Evolutionary conservation across 2,888 invertebrate species (phyloP), one percentile per base, ranked within the genome.

Genomic region (Aelia acuminata): DNA sequence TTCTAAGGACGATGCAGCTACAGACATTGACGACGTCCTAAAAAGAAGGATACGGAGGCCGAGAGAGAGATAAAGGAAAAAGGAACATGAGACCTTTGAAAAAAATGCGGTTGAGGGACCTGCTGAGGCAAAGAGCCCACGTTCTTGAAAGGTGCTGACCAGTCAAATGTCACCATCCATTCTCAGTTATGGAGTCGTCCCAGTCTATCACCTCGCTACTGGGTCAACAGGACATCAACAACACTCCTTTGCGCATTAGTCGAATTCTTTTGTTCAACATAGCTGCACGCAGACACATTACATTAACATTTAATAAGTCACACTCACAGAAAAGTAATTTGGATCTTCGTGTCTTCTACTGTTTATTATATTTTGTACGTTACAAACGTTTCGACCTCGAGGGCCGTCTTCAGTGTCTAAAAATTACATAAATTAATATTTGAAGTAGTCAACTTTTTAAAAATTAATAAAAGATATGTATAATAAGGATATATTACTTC

Each of bases 141-240:
- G 80, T 80, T 39, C 39, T 43, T 13, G 80, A 43, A 43, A 80
- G 80, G 80, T 80, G 80, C 80, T 80, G 80, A 80, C 80, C 80
- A 80, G 80, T 43, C 11, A 80, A 80, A 80, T 80, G 80, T 80
- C 80, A 80, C 80, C 80, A 43, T 80, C 80, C 80, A 80, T 80
- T 26, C 22, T 80, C 43, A 7, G 80, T 80, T 80, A 43, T 80
- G 75, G 20, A 80, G 80, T 31, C 43, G 39, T 3, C 22, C n/a
- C 80, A 43, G 39, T 43, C 80, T 43, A 80, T 80, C 80, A 22
- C 80, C 80, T 80, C 80, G 22, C 80, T 80, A 80, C 80, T 80
- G 80, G 80, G 80, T 80, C 80, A 80, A 43, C 39, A 80, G 80
- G 80, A n/a, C 43, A 63, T 63, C 63, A 31, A 63, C 63, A 63